These are phyloP conservation scores for Dioctria linearis DNA, from an alignment of 2,888 invertebrate genomes.

Conservation along the genomic window DNA sequence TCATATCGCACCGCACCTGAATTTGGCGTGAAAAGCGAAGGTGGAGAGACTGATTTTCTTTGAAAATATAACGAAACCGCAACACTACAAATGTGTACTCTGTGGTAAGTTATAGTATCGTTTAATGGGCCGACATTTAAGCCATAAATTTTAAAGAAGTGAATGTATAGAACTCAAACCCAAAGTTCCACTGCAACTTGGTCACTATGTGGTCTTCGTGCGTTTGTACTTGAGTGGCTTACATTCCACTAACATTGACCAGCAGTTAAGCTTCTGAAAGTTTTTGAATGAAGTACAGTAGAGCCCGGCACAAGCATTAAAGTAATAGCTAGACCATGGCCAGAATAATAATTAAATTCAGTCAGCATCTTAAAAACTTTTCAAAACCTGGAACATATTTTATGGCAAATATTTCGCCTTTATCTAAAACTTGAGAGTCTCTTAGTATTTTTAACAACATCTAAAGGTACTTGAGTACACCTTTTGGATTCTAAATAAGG, in stretches of 20 bases:
- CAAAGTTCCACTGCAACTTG: neutral
- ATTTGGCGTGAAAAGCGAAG: neutral
- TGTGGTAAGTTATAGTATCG: conserved; percentile 28
- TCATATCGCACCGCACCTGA: neutral
- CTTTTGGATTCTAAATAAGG: too few relatives aligned
- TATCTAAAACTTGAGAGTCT: too few relatives aligned
- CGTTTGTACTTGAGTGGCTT: neutral
- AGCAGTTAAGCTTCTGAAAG: neutral
- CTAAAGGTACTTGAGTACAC: too few relatives aligned
- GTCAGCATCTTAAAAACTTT: too few relatives aligned
- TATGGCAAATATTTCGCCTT: too few relatives aligned
- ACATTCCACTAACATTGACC: neutral
- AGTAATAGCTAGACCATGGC: neutral
- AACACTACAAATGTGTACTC: conserved; percentile 23
- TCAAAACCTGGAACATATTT: too few relatives aligned
- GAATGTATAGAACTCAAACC: neutral
- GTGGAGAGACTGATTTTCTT: neutral
- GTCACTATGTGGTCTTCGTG: neutral
- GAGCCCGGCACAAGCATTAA: neutral
- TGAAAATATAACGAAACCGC: conserved; percentile 19
- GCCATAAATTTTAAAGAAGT: conserved; percentile 6
- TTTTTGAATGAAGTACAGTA: neutral
- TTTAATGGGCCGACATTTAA: conserved; percentile 10
- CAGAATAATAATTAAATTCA: neutral
- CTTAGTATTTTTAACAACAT: too few relatives aligned